Conservation (phyloP, 1,140 invertebrate species). For the Chironomus striatipennis region DNA sequence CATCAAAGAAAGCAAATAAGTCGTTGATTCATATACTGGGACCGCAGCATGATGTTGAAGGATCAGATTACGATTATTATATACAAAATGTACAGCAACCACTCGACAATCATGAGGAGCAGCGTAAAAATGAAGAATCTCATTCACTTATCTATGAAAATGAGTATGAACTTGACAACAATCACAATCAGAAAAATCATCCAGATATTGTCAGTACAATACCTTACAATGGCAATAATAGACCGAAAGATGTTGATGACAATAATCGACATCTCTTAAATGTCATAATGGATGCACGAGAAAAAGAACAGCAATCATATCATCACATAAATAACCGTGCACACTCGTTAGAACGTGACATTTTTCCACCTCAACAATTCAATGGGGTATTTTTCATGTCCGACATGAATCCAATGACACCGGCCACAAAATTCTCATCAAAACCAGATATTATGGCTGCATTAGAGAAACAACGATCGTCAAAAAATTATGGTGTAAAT, state of each 20-base stretch:
- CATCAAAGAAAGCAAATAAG: slow-evolving; percentile 45
- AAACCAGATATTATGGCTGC: slow-evolving; percentile 44
- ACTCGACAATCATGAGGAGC: slow-evolving; percentile 31
- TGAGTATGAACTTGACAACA: slow-evolving; percentile 42
- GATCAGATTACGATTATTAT: slow-evolving; percentile 35
- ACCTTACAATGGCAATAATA: slow-evolving; percentile 28
- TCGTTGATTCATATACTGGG: slow-evolving; percentile 48
- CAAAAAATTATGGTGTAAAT: slow-evolving; percentile 47
- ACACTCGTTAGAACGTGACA: slow-evolving; percentile 28
- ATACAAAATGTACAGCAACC: slow-evolving; percentile 30
- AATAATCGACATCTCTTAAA: slow-evolving; percentile 45
- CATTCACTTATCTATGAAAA: slow-evolving; percentile 36
- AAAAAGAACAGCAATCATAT: slow-evolving; percentile 37
- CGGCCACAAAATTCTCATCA: slow-evolving; percentile 35
- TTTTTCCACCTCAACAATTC: slow-evolving; percentile 41
- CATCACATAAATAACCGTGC: not conserved
- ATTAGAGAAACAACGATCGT: slow-evolving; percentile 55
- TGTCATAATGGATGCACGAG: slow-evolving; percentile 43
- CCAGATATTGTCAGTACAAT: slow-evolving; percentile 38
- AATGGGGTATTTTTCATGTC: slow-evolving; percentile 42
- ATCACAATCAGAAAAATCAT: slow-evolving; percentile 51
- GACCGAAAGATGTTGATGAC: not conserved
- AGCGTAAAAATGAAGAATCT: slow-evolving; percentile 9
- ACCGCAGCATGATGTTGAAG: slow-evolving; percentile 36
- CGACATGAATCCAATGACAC: slow-evolving; percentile 35